These are phyloP conservation scores for Taurulus bubalis DNA, from an alignment of 2,113 vertebrate species.

Conservation along the genomic window DNA sequence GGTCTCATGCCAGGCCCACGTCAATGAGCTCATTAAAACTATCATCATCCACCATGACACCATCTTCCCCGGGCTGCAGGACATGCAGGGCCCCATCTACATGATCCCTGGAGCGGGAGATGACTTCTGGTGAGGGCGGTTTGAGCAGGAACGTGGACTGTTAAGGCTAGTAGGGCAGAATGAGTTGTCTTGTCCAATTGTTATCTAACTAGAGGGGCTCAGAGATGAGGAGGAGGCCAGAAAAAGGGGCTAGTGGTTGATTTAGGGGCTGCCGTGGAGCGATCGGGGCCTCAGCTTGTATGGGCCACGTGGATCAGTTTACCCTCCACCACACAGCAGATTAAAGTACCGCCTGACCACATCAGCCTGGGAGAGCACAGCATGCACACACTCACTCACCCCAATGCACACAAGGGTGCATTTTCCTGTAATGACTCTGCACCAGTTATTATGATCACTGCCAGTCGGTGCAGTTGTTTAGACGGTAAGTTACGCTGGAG, in stretches of 20 bases:
- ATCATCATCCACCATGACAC: slow-evolving; percentile 97
- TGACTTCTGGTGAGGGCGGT: slow-evolving; percentile 91
- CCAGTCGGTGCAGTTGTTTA: slow-evolving; percentile 29
- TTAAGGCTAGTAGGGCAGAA: background rate
- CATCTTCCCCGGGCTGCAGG: slow-evolving; percentile 91
- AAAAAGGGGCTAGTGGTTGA: slow-evolving; percentile 15
- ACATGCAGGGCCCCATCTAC: slow-evolving; percentile 93
- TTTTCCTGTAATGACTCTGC: slow-evolving; percentile 41
- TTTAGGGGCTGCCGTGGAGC: slow-evolving; percentile 41
- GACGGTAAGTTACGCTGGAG: slow-evolving; percentile 2
- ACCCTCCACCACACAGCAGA: slow-evolving; percentile 64
- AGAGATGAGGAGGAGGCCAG: slow-evolving; percentile 5
- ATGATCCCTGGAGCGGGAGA: slow-evolving; percentile 87
- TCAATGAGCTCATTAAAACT: slow-evolving; percentile 98
- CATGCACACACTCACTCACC: slow-evolving; percentile 24
- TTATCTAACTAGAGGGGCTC: slow-evolving; percentile 3
- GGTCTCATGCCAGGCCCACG: slow-evolving; percentile 97
- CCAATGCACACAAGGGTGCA: slow-evolving; percentile 29
- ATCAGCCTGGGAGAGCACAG: slow-evolving; percentile 34
- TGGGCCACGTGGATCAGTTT: slow-evolving; percentile 71
- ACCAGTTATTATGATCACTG: slow-evolving; percentile 49
- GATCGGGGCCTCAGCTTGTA: slow-evolving; percentile 30
- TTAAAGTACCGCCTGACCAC: slow-evolving; percentile 63
- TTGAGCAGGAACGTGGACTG: background rate
- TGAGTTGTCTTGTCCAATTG: background rate